phyloP scores from a whole-genome alignment of 2,888 invertebrate genomes.

The Leptinotarsa juncta region DNA sequence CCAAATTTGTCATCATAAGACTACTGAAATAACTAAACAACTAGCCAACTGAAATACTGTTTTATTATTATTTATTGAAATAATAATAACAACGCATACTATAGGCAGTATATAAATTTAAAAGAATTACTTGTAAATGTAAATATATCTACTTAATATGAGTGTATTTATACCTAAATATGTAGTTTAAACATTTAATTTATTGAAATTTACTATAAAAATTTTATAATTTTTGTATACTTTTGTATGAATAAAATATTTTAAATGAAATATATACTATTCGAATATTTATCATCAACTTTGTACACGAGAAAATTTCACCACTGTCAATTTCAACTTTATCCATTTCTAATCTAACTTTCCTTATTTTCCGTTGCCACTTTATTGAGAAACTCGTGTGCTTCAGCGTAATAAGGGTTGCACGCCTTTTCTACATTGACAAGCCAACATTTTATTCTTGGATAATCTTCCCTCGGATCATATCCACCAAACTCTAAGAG shows the following conservation, averaged over 20 bases:
- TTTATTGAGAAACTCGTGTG: conserved; percentile 54
- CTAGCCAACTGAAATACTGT: neutral
- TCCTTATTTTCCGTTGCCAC: conserved; percentile 1
- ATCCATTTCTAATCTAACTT: neutral
- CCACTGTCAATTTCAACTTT: neutral
- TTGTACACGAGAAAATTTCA: neutral
- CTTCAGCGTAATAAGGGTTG: conserved; percentile 76
- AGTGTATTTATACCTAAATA: conserved; percentile 28
- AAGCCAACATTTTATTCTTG: conserved; percentile 75
- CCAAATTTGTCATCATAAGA: neutral
- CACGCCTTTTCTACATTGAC: conserved; percentile 72
- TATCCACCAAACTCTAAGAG: conserved; percentile 75
- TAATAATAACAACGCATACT: neutral
- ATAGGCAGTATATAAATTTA: neutral
- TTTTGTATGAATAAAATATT: conserved; percentile 36
- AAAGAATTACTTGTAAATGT: conserved; percentile 3
- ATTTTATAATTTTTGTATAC: conserved; percentile 32
- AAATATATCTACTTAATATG: conserved; percentile 27
- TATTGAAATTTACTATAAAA: conserved; percentile 22
- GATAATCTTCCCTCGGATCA: conserved; percentile 72
- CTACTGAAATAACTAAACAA: neutral
- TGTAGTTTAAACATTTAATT: conserved; percentile 29
- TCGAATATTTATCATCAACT: too few relatives aligned
- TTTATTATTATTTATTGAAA: neutral
- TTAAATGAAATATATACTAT: neutral